A percentile compares a stretch with the other conserved stretches of the same genome.
Evolutionary conservation across 2,797 vertebrate genomes (phyloP).

Genomic region (Helostoma temminkii): DNA sequence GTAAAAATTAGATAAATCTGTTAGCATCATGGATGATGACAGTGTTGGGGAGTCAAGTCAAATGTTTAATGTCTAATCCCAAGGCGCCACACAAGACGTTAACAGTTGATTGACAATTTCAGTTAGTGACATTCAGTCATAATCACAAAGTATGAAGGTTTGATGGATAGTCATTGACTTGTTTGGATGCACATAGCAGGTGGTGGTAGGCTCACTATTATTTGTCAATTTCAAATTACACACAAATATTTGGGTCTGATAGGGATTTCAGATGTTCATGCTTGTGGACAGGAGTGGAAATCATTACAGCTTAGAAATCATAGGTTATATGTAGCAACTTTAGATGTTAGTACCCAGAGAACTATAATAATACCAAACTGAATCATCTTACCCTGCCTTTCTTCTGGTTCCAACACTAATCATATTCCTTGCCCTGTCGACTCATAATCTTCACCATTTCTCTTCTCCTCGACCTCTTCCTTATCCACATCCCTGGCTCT

Average conservation of each 20-base stretch:
- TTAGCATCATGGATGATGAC: too few species aligned
- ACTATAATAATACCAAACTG: not conserved
- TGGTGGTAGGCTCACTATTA: not conserved
- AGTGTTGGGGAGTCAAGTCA: too few species aligned
- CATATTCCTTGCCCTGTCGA: conserved; percentile 13
- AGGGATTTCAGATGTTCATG: too few species aligned
- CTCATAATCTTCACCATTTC: conserved; percentile 35
- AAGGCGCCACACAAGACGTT: too few species aligned
- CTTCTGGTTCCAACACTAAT: conserved; percentile 18
- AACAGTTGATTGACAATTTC: too few species aligned
- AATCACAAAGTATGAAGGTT: too few species aligned
- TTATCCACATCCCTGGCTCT: conserved; percentile 27
- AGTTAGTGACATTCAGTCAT: not conserved
- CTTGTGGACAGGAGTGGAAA: not conserved
- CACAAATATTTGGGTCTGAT: not conserved
- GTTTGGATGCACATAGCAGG: not conserved
- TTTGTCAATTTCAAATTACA: not conserved
- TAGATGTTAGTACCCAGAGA: not conserved
- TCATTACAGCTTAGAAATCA: too few species aligned
- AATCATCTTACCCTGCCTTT: not conserved
- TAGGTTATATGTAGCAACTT: not conserved
- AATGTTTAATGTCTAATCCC: too few species aligned
- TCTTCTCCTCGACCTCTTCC: conserved; percentile 30
- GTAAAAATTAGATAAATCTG: too few species aligned
- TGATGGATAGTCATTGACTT: not conserved